These are phyloP conservation scores for Yponomeuta malinellus DNA, from an alignment of 2,888 invertebrate species.

Conservation along the genomic window DNA sequence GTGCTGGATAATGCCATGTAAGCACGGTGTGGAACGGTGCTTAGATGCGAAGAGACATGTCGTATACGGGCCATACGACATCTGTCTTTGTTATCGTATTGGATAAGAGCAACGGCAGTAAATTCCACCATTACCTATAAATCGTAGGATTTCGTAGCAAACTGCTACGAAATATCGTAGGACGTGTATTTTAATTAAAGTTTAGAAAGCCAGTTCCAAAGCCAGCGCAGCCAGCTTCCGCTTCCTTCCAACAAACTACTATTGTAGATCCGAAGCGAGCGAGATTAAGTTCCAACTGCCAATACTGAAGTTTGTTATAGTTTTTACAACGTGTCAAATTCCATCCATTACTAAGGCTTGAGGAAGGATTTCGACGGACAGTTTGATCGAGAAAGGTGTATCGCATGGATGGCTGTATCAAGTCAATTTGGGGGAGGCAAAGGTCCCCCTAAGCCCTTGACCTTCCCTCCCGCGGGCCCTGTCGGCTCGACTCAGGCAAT, in stretches of 20 bases:
- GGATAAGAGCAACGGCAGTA: no score
- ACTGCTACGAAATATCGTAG: not conserved
- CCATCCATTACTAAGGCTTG: not conserved
- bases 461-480: not conserved
- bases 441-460: not conserved
- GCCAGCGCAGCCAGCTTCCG: not conserved
- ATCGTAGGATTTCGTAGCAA: not conserved
- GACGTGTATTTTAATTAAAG: not conserved
- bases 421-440: not conserved
- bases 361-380: conserved; percentile 2
- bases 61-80: no score
- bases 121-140: no score
- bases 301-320: not conserved
- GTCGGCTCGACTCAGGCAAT: not conserved
- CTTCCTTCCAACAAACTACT: not conserved
- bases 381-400: conserved; percentile 4
- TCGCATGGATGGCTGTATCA: not conserved
- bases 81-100: no score
- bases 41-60: no score
- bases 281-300: not conserved
- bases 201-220: not conserved
- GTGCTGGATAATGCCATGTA: no score
- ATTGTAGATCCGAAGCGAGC: not conserved
- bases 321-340: conserved; percentile 12
- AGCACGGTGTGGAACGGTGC: no score